A percentile compares a stretch with the other conserved stretches of the same genome.
Evolutionary conservation across 2,797 vertebrate genomes (phyloP).

Genomic region (Oreochromis grahami): DNA sequence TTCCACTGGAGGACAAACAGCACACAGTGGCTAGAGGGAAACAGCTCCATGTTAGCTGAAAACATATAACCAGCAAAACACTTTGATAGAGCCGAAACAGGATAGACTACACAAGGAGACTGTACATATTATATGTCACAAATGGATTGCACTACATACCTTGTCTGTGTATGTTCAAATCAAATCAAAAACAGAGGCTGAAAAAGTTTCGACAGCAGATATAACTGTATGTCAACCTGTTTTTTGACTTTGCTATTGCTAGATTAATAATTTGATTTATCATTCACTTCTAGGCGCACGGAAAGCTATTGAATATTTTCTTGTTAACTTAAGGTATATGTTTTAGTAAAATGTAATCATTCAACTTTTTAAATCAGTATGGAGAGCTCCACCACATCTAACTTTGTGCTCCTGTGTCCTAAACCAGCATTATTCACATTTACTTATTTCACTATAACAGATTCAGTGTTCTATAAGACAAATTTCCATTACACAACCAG

Average conservation of each 20-base stretch:
- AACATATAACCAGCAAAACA: conserved; percentile 9
- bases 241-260: not conserved
- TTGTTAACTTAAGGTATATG: not conserved
- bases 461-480: not conserved
- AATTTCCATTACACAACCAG: not conserved
- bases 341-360: not conserved
- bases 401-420: not conserved
- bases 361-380: not conserved
- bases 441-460: not conserved
- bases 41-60: not conserved
- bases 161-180: not conserved
- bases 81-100: conserved; percentile 3
- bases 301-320: not conserved
- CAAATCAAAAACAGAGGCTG: not conserved
- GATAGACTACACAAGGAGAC: not conserved
- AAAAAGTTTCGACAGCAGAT: not conserved
- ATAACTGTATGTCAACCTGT: not conserved
- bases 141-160: not conserved
- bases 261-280: not conserved
- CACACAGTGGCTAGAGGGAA: conserved; percentile 9
- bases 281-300: not conserved
- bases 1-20: conserved; percentile 42
- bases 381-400: not conserved
- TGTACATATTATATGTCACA: not conserved
- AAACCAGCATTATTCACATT: not conserved